Percentiles rank a stretch among this genome's conserved stretches.
Evolutionary conservation across 2,797 vertebrate genomes (phyloP).

Genomic region (Bucorvus abyssinicus): DNA sequence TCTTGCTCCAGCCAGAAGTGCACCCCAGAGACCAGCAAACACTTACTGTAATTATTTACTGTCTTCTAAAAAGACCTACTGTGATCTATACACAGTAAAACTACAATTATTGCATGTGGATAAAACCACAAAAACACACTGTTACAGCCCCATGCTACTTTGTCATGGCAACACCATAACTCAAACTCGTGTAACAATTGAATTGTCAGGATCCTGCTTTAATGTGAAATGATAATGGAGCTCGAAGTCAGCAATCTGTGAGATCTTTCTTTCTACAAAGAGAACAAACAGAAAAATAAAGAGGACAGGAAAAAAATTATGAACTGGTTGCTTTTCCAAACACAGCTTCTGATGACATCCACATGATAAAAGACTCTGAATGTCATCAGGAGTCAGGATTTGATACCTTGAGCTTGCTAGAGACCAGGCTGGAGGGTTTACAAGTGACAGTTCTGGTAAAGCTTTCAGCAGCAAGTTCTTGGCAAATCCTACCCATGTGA

Average conservation of each 20-base stretch:
- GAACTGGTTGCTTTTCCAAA: neutral
- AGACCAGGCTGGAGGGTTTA: neutral
- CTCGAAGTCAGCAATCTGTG: neutral
- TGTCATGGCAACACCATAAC: conserved; percentile 46
- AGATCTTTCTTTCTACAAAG: neutral
- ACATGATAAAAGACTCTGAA: neutral
- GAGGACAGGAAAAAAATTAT: neutral
- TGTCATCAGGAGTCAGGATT: neutral
- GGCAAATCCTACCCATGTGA: neutral
- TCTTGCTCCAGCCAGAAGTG: conserved; percentile 56
- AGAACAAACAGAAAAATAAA: neutral
- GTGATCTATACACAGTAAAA: conserved; percentile 57
- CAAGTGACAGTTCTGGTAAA: neutral
- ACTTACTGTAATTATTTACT: conserved; percentile 68
- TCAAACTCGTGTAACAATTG: conserved; percentile 28
- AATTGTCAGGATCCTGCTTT: conserved; percentile 29
- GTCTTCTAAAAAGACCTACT: conserved; percentile 55
- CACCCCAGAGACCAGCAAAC: conserved; percentile 64
- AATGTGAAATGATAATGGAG: conserved; percentile 27
- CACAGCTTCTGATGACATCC: neutral
- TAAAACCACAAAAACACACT: conserved; percentile 40
- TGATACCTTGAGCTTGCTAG: neutral
- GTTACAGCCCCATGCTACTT: conserved; percentile 24
- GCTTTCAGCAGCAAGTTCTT: neutral
- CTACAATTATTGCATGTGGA: conserved; percentile 57